Evolutionary conservation across 2,797 vertebrate species (phyloP).

Genomic region (Crax fasciolata): DNA sequence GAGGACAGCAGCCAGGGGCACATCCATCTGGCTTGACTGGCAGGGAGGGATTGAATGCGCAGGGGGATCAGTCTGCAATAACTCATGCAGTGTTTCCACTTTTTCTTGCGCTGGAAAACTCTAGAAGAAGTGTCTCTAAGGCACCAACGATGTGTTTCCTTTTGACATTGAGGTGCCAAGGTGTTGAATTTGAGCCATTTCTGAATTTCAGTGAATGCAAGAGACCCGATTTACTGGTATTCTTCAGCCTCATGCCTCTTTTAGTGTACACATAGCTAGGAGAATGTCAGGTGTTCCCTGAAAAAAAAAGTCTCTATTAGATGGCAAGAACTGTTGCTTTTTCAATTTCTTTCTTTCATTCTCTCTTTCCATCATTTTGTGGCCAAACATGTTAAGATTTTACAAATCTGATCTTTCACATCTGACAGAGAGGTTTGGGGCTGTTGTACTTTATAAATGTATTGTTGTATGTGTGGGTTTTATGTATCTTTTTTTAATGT

Average conservation of each 20-base stretch:
- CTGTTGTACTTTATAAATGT: neutral
- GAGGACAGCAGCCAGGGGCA: neutral
- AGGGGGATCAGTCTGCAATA: neutral
- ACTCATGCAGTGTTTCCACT: neutral
- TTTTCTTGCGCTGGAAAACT: neutral
- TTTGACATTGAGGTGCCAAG: neutral
- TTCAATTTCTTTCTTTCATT: neutral
- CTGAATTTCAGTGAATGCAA: neutral
- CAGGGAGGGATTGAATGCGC: neutral
- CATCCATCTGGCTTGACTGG: neutral
- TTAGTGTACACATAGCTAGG: neutral
- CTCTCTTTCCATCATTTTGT: neutral
- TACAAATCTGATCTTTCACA: neutral
- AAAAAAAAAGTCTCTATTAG: neutral
- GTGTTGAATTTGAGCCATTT: slow-evolving; percentile 14
- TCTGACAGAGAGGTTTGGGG: neutral
- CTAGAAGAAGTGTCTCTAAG: neutral
- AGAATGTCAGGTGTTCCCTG: neutral
- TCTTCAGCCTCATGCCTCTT: neutral
- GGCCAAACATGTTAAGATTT: neutral
- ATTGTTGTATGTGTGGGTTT: neutral
- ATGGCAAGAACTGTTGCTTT: neutral
- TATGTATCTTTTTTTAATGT: neutral
- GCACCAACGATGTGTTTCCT: neutral
- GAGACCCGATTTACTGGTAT: neutral